These are phyloP conservation scores for Yoshiicerus persimilis DNA, from an alignment of 1,140 invertebrate genomes.

Conservation along the genomic window DNA sequence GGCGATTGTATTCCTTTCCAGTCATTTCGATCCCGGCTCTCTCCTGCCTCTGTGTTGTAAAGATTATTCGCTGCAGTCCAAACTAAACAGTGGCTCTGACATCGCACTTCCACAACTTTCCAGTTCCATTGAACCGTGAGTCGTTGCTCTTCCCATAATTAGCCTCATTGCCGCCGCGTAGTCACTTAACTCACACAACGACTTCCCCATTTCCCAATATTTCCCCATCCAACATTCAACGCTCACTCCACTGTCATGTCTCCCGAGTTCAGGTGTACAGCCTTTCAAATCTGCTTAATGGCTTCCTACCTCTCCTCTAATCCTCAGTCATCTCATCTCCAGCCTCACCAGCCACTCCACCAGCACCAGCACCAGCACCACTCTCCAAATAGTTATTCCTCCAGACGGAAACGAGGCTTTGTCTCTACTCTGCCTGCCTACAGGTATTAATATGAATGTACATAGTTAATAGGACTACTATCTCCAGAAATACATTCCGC, in stretches of 20 bases:
- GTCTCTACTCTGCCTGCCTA: not conserved
- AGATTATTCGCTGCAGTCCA: not conserved
- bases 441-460: not conserved
- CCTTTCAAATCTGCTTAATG: slow-evolving; percentile 3
- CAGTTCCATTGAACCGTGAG: not conserved
- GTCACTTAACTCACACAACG: not conserved
- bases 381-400: not conserved
- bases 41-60: not conserved
- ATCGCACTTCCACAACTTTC: not conserved
- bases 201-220: not conserved
- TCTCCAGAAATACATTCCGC: not conserved
- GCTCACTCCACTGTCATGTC: not conserved
- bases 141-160: not conserved
- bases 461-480: not conserved
- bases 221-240: not conserved
- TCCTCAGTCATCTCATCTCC: not conserved
- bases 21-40: no score
- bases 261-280: slow-evolving; percentile 12
- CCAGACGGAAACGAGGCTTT: not conserved
- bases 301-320: not conserved
- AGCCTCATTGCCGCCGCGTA: not conserved
- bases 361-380: not conserved
- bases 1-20: not conserved
- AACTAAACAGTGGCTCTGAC: not conserved
- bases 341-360: not conserved